Conservation (phyloP, 2,113 vertebrate genomes). For the Emydocephalus ijimae region DNA sequence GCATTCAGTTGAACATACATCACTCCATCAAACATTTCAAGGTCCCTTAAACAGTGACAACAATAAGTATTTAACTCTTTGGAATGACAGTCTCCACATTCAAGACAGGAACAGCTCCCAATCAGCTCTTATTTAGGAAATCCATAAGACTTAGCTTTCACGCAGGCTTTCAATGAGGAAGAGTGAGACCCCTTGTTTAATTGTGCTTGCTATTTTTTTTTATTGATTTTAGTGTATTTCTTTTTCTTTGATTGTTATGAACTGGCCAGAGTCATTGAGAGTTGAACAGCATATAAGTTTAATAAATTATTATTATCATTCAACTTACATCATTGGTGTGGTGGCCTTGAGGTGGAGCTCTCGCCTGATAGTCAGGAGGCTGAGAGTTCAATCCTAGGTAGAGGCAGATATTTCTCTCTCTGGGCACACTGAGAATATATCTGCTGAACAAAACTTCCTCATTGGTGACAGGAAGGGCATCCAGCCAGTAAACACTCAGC, state of each 20-base stretch:
- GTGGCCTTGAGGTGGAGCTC: no score
- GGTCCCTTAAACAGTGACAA: not conserved
- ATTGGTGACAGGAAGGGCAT: no score
- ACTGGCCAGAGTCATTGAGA: not conserved
- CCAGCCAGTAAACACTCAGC: no score
- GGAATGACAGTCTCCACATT: not conserved
- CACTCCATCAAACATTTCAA: not conserved
- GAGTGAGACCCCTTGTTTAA: not conserved
- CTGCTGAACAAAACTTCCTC: no score
- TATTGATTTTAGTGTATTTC: not conserved
- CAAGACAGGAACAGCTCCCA: not conserved
- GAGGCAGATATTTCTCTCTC: no score
- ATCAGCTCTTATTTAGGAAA: not conserved
- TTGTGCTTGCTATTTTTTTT: not conserved
- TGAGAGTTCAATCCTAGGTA: no score
- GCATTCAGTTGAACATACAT: not conserved
- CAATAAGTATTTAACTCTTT: not conserved
- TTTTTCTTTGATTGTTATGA: not conserved
- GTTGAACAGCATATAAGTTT: not conserved
- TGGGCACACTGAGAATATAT: no score
- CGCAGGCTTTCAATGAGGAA: not conserved
- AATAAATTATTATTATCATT: not conserved
- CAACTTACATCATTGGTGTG: not conserved
- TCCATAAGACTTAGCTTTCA: not conserved
- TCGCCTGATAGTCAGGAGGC: no score